These are phyloP conservation scores for Cydia amplana DNA, from an alignment of 1,140 invertebrate species.

Conservation along the genomic window DNA sequence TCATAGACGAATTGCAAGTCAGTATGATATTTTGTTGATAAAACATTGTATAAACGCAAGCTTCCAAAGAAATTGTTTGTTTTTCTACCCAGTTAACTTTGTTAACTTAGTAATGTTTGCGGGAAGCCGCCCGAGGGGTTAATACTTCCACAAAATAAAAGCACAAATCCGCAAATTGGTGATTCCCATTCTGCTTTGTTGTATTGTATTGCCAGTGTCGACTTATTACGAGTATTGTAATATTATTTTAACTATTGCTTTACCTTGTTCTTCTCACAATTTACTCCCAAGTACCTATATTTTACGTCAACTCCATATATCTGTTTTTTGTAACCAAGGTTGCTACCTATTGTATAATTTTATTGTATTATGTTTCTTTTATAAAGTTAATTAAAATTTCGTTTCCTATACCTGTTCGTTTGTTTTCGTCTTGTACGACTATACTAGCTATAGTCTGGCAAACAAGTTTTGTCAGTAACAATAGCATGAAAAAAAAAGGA, in stretches of 20 bases:
- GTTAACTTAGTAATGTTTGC: too few relatives aligned
- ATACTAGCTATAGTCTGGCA: background rate
- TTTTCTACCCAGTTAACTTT: too few relatives aligned
- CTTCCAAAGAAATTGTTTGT: too few relatives aligned
- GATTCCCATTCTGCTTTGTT: background rate
- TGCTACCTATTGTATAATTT: slow-evolving; percentile 20
- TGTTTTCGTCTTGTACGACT: background rate
- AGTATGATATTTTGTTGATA: too few relatives aligned
- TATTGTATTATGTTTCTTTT: slow-evolving; percentile 30
- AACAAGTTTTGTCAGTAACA: too few relatives aligned
- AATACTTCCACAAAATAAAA: too few relatives aligned
- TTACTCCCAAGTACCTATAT: background rate
- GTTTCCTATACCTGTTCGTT: slow-evolving; percentile 3
- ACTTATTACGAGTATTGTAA: background rate
- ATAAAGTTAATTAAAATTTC: slow-evolving; percentile 22
- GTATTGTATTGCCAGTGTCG: background rate
- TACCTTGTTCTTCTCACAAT: background rate
- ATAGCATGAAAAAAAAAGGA: too few relatives aligned
- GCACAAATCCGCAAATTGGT: too few relatives aligned
- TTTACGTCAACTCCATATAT: background rate
- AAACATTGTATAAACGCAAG: too few relatives aligned
- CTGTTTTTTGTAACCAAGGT: slow-evolving; percentile 13
- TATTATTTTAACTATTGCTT: background rate
- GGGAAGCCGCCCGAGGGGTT: too few relatives aligned
- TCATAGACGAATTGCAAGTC: too few relatives aligned